These are phyloP conservation scores for Zaprionus nigranus DNA, from an alignment of 1,140 invertebrate species.

Conservation along the genomic window DNA sequence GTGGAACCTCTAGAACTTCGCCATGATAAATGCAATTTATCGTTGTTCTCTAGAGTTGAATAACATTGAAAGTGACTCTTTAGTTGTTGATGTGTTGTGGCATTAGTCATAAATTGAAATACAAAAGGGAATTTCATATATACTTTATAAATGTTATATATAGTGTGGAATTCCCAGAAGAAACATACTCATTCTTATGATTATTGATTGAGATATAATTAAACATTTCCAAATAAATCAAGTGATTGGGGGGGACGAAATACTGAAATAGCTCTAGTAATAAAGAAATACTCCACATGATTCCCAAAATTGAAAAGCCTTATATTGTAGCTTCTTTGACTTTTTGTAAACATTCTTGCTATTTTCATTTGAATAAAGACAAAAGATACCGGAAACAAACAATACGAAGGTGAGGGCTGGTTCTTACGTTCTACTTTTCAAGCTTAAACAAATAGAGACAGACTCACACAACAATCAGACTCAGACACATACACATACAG, in stretches of 20 bases:
- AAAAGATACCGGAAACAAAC: conserved; percentile 48
- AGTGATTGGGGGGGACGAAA: too few relatives aligned
- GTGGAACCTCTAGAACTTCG: conserved; percentile 1
- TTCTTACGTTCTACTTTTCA: conserved; percentile 39
- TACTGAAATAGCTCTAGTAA: not conserved
- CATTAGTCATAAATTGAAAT: not conserved
- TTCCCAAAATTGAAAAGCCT: not conserved
- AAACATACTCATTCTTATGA: not conserved
- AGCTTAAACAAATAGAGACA: conserved; percentile 36
- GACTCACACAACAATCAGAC: not conserved
- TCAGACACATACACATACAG: conserved; percentile 3
- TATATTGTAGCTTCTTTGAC: not conserved
- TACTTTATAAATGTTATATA: not conserved
- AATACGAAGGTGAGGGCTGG: conserved; percentile 61
- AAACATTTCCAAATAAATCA: not conserved
- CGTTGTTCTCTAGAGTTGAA: conserved; percentile 10
- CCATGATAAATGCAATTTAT: conserved; percentile 13
- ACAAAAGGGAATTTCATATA: not conserved
- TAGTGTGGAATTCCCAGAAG: not conserved
- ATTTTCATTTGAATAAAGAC: conserved; percentile 28
- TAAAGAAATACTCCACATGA: not conserved
- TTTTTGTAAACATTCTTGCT: conserved; percentile 15
- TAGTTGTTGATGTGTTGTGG: not conserved
- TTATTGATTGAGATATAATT: not conserved
- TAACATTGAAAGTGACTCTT: not conserved